A percentile compares a stretch with the other conserved stretches of the same genome.
phyloP scores from a whole-genome alignment of 1,140 invertebrate species.

The Galleria mellonella region DNA sequence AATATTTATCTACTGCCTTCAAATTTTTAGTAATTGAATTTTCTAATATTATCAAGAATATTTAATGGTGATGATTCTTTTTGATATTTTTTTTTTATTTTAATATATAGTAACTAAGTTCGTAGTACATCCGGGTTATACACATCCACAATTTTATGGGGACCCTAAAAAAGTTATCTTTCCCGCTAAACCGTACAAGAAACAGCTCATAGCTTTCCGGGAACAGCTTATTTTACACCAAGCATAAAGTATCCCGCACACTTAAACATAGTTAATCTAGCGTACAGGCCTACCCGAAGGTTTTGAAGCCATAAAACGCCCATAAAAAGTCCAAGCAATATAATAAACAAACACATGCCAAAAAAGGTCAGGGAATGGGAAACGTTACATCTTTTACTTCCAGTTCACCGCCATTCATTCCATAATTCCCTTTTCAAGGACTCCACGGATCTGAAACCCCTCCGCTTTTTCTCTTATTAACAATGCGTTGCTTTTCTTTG shows the following conservation, averaged over 20 bases:
- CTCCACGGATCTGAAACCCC: slow-evolving; percentile 15
- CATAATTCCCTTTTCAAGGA: slow-evolving; percentile 30
- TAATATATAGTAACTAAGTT: no score
- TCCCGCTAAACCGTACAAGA: no score
- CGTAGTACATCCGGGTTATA: no score
- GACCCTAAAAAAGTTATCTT: no score
- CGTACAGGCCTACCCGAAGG: neutral
- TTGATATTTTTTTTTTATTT: no score
- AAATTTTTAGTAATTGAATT: no score
- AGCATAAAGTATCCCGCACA: neutral
- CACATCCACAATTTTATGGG: no score
- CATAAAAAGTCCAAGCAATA: slow-evolving; percentile 1
- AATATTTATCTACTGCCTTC: no score
- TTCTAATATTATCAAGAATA: no score
- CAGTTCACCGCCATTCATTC: slow-evolving; percentile 25
- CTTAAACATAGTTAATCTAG: slow-evolving; percentile 4
- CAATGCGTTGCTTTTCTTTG: slow-evolving; percentile 29
- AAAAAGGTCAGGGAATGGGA: slow-evolving; percentile 17
- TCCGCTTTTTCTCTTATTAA: slow-evolving; percentile 27
- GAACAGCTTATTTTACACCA: no score
- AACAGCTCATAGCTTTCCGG: no score
- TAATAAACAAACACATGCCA: slow-evolving; percentile 4
- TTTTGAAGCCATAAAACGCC: neutral
- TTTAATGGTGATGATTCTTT: no score
- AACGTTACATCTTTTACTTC: slow-evolving; percentile 29